Evolutionary conservation across 2,888 invertebrate species (phyloP).

Genomic region (Mythimna ferrago): DNA sequence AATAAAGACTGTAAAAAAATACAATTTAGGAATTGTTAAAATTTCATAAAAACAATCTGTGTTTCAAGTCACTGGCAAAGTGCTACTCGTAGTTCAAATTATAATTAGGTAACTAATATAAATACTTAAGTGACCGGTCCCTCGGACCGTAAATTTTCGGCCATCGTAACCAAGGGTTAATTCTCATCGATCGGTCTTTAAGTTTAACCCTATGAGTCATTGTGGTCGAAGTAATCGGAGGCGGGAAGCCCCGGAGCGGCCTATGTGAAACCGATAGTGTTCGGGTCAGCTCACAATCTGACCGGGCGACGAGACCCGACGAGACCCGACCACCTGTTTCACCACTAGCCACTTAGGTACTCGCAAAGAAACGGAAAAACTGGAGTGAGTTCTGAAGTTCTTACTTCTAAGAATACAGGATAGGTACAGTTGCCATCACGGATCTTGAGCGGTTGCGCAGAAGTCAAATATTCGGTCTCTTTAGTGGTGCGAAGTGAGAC

Average conservation of each 20-base stretch:
- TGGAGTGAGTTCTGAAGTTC: not conserved
- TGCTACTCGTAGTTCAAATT: too few species aligned
- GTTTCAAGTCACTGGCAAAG: too few species aligned
- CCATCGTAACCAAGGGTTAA: slow-evolving; percentile 30
- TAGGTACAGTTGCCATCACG: too few species aligned
- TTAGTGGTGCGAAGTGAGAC: too few species aligned
- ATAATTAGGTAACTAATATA: slow-evolving; percentile 14
- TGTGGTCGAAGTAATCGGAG: slow-evolving; percentile 69
- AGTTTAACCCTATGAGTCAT: slow-evolving; percentile 67
- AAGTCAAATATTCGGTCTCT: too few species aligned
- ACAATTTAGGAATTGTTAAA: too few species aligned
- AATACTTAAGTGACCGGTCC: not conserved
- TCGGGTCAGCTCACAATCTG: slow-evolving; percentile 66
- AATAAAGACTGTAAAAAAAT: too few species aligned
- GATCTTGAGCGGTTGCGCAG: too few species aligned
- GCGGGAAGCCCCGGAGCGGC: slow-evolving; percentile 70
- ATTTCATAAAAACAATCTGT: too few species aligned
- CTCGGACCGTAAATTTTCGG: slow-evolving; percentile 8
- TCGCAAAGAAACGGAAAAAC: slow-evolving; percentile 6
- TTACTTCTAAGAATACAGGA: not conserved
- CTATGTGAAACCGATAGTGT: slow-evolving; percentile 70
- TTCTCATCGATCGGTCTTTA: slow-evolving; percentile 53
- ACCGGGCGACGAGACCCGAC: slow-evolving; percentile 41
- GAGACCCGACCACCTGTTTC: slow-evolving; percentile 61
- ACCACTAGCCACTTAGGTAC: slow-evolving; percentile 18